Evolutionary conservation across 1,140 invertebrate genomes (phyloP), one percentile per base, ranked within the genome.

Genomic region (Drosophila tristis): DNA sequence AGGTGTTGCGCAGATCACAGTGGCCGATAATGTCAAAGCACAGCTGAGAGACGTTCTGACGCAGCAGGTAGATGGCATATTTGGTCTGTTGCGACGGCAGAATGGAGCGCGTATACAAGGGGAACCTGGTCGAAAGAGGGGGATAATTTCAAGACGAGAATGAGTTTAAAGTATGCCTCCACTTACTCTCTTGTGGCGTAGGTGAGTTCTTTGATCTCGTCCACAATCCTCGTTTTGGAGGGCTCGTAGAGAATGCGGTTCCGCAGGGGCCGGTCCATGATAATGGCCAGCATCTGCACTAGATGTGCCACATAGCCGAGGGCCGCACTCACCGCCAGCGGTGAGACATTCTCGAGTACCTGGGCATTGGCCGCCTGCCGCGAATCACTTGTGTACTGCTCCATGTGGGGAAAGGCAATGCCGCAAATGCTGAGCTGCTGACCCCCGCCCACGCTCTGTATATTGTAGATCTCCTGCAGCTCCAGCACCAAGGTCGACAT

Each of bases 31-130:
- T 95, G 65, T 95, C 95, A 93, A 95, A 96, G 72, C 96, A 92
- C 31, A 97, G 92, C 92, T 97, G 97, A 49, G 96, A 96, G 70
- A 98, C 96, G 92, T 97, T 97, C 93, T 97, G 97, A 80, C 97
- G 97, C n/a, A 98, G 91, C 16, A 98, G 92, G 92, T 96, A 97
- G 15, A 97, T 96, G 47, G 95, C 97, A 92, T 97, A 97, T 77
- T 95, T 92, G 96, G 97, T 81, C 95, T 95, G 59, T 95, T 93
- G 91, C 94, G 95, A 82, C 95, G 89, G 86, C 61, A 91, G 61
- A 62, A 73, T 96, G 25, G 96, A 95, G 91, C 96, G 94, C 15
- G 94, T 94, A 91, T 95, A 97, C 15, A 98, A 86, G 23, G 96
- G 96, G 92, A 97, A 97, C 70, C 96, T 97, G 79, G 93, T 92